Evolutionary conservation across 2,113 vertebrate genomes (phyloP).

Genomic region (Poeciliopsis prolifica): DNA sequence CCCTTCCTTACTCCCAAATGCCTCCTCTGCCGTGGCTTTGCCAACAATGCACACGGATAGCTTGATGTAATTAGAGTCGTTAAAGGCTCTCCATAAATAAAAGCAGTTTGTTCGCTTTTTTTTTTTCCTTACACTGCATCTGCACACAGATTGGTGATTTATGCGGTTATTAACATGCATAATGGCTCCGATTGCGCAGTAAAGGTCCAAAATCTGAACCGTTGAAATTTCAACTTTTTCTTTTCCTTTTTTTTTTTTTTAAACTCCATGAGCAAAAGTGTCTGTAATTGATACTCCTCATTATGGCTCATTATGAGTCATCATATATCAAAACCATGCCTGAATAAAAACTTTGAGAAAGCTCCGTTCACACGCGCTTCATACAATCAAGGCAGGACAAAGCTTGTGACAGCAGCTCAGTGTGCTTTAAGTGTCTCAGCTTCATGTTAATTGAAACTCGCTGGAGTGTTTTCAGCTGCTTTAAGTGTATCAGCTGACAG

Average conservation of each 20-base stretch:
- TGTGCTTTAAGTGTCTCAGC: conserved; percentile 26
- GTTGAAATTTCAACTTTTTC: background rate
- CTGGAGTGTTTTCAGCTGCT: conserved; percentile 46
- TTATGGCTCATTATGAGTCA: conserved; percentile 25
- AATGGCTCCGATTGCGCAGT: conserved; percentile 8
- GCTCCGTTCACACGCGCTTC: conserved; percentile 33
- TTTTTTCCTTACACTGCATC: background rate
- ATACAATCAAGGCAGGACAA: conserved; percentile 39
- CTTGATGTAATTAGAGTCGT: conserved; percentile 60
- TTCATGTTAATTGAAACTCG: conserved; percentile 47
- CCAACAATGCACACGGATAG: conserved; percentile 56
- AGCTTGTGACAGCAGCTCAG: conserved; percentile 18
- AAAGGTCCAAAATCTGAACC: background rate
- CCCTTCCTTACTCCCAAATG: conserved; percentile 62
- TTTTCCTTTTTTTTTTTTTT: background rate
- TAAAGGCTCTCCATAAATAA: conserved; percentile 57
- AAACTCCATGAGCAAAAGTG: background rate
- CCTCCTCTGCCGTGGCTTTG: conserved; percentile 52
- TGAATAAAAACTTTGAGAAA: conserved; percentile 26
- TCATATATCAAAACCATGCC: conserved; percentile 26
- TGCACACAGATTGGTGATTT: conserved; percentile 40
- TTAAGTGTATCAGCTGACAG: conserved; percentile 31
- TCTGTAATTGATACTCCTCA: conserved; percentile 11
- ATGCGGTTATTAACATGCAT: conserved; percentile 16
- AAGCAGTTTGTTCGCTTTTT: conserved; percentile 40